Base-by-base conservation (phyloP, 2,888 invertebrate genomes). In the Dasypolia templi region DNA sequence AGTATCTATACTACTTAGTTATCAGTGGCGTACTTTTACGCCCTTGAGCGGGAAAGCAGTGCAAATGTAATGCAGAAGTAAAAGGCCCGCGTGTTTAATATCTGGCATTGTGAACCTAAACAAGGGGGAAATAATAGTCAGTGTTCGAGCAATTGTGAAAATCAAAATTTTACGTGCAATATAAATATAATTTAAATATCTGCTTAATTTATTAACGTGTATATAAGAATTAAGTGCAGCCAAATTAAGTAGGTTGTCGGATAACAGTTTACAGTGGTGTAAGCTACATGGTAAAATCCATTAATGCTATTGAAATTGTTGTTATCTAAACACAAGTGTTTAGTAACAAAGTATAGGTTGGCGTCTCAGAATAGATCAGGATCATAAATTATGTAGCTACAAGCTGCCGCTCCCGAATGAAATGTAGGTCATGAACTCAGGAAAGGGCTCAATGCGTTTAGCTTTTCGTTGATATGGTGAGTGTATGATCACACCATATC, bases 331-430 rank as follows among this genome's bases (percentile, higher is more conserved):
- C 22, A 62, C 39, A 76, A 63, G 51, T 44, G 55, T 72, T 72
- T 81, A 78, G 64, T 69, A 79, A 77, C 72, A 79, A 67, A 64
- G 70, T 77, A 77, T 78, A 82, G 81, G 74, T 78, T 72, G 70
- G 66, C 69, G 56, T 76, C 83, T 85, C 82, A 78, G 77, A 89
- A 88, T 87, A 87, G 86, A 90, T 88, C 79, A 87, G 82, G 74
- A 84, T 80, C 85, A 89, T 93, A 89, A 91, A 92, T 90, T 91
- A 92, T 92, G 87, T 84, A 92, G 72, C 82, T 86, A 82, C 79
- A 75, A 86, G 79, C 84, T 85, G 79, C 86, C 83, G 84, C 79
- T 85, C 83, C 82, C 80, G 85, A 89, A 88, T 79, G 84, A 86
- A 88, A 91, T 89, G 84, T 90, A 89, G 90, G 91, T 89, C 90